Evolutionary conservation across 2,888 invertebrate genomes (phyloP).

Genomic region (Ellobium chinense): DNA sequence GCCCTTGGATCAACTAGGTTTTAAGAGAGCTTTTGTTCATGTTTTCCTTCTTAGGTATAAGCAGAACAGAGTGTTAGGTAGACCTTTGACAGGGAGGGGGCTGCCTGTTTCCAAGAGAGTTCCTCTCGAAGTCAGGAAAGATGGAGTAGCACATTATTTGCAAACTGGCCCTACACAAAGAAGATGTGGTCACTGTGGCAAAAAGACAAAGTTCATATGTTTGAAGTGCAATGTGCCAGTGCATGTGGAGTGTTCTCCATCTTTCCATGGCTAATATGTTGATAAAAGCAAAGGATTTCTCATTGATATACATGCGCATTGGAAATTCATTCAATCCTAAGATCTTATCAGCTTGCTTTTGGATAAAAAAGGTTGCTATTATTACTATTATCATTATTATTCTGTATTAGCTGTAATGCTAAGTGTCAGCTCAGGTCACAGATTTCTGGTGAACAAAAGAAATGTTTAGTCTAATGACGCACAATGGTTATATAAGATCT

Average conservation of each 20-base stretch:
- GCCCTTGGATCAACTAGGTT: neutral
- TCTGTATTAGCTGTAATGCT: no score
- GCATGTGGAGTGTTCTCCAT: neutral
- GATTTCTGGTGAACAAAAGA: no score
- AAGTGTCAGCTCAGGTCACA: no score
- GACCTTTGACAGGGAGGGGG: neutral
- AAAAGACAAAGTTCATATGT: neutral
- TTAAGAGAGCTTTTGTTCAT: neutral
- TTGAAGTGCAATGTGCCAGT: neutral
- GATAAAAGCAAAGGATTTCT: no score
- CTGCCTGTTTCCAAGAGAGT: neutral
- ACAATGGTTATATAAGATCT: no score
- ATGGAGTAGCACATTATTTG: neutral
- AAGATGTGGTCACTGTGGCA: neutral
- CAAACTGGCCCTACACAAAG: neutral
- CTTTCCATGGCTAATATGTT: neutral
- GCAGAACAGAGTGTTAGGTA: neutral
- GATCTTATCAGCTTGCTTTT: no score
- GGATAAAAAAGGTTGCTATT: no score
- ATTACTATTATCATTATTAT: no score
- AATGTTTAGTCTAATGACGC: no score
- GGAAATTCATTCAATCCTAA: no score
- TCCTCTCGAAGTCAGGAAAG: neutral
- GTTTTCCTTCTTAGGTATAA: neutral
- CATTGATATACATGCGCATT: no score